phyloP scores from a whole-genome alignment of 2,797 vertebrate genomes.

The Pipistrellus nathusii region DNA sequence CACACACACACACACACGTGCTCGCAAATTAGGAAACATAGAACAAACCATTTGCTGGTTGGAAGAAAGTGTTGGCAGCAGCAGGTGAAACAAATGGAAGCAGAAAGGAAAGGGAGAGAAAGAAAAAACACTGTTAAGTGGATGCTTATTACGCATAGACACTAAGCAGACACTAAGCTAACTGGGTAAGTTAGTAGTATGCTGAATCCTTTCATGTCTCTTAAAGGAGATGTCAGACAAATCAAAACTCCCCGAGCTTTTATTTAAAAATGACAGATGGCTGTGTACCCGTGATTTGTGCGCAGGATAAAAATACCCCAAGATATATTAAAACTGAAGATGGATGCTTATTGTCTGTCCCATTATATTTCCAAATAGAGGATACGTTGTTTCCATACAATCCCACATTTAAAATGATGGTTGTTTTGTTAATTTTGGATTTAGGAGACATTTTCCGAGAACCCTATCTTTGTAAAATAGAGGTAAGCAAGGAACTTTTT shows the following conservation, averaged over 20 bases:
- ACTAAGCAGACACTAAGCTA: constrained; percentile 51
- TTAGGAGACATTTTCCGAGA: constrained; percentile 17
- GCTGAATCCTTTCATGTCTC: background rate
- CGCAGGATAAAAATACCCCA: background rate
- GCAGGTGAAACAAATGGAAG: constrained; percentile 86
- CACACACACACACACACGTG: background rate
- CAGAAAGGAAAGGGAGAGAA: constrained; percentile 81
- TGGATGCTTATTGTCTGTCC: background rate
- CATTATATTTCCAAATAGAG: background rate
- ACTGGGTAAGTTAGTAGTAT: too few relatives aligned
- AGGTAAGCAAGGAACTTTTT: background rate
- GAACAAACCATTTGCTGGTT: constrained; percentile 97
- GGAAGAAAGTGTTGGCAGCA: constrained; percentile 90
- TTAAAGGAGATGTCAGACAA: background rate
- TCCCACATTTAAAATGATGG: background rate
- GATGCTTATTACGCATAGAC: background rate
- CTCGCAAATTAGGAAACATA: constrained; percentile 84
- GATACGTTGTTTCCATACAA: background rate
- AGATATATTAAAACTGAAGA: background rate
- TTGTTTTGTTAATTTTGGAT: constrained; percentile 30
- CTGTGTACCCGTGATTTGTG: background rate
- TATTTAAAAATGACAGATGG: background rate
- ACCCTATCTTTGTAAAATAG: background rate
- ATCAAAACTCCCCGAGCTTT: background rate
- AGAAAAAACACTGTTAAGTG: constrained; percentile 73